Conservation (phyloP, 2,888 invertebrate genomes). For the Dryadula phaetusa region DNA sequence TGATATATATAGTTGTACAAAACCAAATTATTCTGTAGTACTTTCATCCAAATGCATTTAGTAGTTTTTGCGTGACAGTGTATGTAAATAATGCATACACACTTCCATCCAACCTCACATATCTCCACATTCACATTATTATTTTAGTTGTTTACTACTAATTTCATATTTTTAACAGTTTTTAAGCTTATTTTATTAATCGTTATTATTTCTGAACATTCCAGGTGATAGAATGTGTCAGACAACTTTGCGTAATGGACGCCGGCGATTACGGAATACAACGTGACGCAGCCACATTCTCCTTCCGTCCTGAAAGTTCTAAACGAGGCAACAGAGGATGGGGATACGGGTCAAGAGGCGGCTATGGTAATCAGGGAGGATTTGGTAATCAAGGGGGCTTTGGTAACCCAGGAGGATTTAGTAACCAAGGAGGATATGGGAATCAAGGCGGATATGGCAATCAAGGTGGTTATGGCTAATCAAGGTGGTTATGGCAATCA, state of each 20-base stretch:
- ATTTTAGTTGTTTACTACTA: no score
- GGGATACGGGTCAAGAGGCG: slow-evolving; percentile 64
- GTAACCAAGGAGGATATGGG: slow-evolving; percentile 50
- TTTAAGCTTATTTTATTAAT: neutral
- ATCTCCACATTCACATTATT: no score
- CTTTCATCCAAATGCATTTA: no score
- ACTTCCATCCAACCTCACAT: no score
- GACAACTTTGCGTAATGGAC: slow-evolving; percentile 89
- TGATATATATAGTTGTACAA: no score
- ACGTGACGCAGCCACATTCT: slow-evolving; percentile 76
- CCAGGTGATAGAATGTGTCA: slow-evolving; percentile 88
- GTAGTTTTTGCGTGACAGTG: no score
- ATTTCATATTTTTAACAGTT: no score
- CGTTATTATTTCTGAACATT: slow-evolving; percentile 32
- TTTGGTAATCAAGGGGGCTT: slow-evolving; percentile 50
- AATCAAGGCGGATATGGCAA: slow-evolving; percentile 50
- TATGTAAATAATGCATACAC: no score
- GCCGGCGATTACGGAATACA: slow-evolving; percentile 90
- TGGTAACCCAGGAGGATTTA: slow-evolving; percentile 48
- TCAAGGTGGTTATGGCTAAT: slow-evolving; percentile 52
- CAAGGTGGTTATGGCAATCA: slow-evolving; percentile 46
- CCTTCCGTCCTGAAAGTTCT: slow-evolving; percentile 77
- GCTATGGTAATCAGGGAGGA: slow-evolving; percentile 50
- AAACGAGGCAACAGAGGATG: slow-evolving; percentile 74
- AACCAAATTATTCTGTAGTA: no score